Percentiles rank a stretch among this genome's conserved stretches.
Conservation (phyloP, 2,797 vertebrate genomes). For the Enoplosus armatus region DNA sequence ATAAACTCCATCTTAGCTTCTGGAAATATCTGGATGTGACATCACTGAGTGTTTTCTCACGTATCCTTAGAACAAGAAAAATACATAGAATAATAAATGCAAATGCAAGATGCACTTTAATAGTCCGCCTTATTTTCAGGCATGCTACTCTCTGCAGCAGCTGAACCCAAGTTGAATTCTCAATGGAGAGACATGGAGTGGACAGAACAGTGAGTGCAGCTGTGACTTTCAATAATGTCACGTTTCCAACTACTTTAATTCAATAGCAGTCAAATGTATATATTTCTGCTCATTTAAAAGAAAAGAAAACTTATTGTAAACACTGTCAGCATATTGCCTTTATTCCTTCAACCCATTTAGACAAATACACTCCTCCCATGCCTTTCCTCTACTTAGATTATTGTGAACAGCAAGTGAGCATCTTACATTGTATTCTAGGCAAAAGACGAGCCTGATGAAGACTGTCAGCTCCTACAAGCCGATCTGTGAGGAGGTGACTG, state of each 20-base stretch:
- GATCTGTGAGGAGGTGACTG: constrained; percentile 26
- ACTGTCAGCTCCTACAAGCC: constrained; percentile 73
- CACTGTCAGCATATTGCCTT: background rate
- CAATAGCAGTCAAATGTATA: rapidly evolving
- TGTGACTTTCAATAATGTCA: background rate
- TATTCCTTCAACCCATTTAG: background rate
- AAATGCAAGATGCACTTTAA: background rate
- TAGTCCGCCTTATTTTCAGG: background rate
- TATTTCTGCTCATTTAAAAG: background rate
- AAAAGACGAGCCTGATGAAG: constrained; percentile 68
- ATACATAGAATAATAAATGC: background rate
- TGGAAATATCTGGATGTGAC: background rate
- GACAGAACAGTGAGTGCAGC: constrained; percentile 77
- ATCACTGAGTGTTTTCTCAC: rapidly evolving
- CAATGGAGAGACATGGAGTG: constrained; percentile 74
- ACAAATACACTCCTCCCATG: background rate
- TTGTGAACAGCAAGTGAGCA: background rate
- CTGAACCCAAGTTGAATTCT: background rate
- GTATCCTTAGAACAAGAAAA: background rate
- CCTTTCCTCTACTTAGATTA: background rate
- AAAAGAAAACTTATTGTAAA: background rate
- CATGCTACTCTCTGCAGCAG: background rate
- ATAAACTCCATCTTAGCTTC: background rate
- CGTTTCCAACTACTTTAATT: background rate
- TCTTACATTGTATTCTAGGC: constrained; percentile 48